Conservation (phyloP, 2,888 invertebrate genomes). For the Microchrysa polita region DNA sequence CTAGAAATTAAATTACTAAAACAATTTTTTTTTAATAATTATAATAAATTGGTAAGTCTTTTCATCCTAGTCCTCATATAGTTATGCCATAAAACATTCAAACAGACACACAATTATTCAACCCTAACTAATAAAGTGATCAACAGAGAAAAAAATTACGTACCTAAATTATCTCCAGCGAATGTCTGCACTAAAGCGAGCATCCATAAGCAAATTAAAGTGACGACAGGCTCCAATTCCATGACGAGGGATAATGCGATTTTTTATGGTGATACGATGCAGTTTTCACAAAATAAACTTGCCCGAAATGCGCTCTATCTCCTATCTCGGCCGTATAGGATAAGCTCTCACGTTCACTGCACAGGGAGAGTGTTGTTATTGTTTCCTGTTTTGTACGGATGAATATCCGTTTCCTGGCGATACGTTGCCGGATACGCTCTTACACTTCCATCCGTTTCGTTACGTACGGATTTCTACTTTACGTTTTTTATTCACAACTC, state of each 20-base stretch:
- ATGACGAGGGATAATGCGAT: constrained; percentile 29
- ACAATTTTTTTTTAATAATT: no score
- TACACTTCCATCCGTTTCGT: not conserved
- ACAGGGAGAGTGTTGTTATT: constrained; percentile 22
- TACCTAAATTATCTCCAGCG: constrained; percentile 41
- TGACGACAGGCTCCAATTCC: constrained; percentile 29
- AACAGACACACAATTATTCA: no score
- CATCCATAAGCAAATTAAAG: constrained; percentile 23
- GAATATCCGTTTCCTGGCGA: constrained; percentile 11
- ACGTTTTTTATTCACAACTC: no score
- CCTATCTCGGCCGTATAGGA: not conserved
- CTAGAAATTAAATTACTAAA: no score
- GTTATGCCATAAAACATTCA: no score
- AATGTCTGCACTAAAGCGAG: constrained; percentile 10
- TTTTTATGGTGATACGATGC: constrained; percentile 24
- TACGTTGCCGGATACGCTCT: not conserved
- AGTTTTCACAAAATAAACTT: constrained; percentile 29
- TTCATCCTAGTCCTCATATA: no score
- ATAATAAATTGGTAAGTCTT: no score
- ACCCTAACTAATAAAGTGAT: no score
- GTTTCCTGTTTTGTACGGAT: constrained; percentile 20
- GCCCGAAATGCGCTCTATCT: not conserved
- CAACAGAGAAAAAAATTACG: not conserved
- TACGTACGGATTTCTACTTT: no score
- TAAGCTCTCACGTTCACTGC: no score